phyloP scores from a whole-genome alignment of 2,113 vertebrate species.

The Chlorodrepanis virens region DNA sequence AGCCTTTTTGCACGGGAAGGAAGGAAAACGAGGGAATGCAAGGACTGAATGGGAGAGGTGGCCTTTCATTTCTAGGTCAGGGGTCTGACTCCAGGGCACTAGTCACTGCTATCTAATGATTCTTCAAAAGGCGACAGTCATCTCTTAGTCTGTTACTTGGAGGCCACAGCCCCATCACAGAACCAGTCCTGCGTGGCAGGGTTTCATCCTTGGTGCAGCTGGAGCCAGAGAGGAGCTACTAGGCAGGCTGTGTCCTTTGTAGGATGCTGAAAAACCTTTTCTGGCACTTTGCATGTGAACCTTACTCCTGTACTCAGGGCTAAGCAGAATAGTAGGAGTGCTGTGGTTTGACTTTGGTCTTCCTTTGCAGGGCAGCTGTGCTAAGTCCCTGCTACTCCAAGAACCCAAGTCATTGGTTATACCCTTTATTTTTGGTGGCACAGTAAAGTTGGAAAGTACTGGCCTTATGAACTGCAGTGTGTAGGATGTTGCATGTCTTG shows the following conservation, averaged over 20 bases:
- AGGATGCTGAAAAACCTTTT: background rate
- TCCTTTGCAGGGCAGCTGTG: background rate
- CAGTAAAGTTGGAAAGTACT: background rate
- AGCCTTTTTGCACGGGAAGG: background rate
- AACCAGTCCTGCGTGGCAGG: background rate
- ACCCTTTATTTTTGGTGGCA: background rate
- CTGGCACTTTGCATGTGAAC: rapidly evolving
- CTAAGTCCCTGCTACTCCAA: background rate
- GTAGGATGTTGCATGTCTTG: background rate
- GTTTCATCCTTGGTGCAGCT: background rate
- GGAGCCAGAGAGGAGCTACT: background rate
- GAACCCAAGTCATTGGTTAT: background rate
- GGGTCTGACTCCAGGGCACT: background rate
- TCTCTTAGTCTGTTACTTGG: background rate
- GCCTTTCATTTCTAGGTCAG: background rate
- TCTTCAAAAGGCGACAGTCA: background rate
- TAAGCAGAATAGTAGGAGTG: background rate
- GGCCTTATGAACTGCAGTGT: background rate
- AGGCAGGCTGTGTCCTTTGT: rapidly evolving
- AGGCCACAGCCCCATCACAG: background rate
- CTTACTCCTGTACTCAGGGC: background rate
- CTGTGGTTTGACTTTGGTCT: background rate
- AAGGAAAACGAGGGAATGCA: slow-evolving; percentile 5
- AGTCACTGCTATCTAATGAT: background rate
- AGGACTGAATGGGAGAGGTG: background rate